Evolutionary conservation across 2,113 vertebrate species (phyloP), one percentile per base, ranked within the genome.

Genomic region (Boulengeromyrus knoepffleri): DNA sequence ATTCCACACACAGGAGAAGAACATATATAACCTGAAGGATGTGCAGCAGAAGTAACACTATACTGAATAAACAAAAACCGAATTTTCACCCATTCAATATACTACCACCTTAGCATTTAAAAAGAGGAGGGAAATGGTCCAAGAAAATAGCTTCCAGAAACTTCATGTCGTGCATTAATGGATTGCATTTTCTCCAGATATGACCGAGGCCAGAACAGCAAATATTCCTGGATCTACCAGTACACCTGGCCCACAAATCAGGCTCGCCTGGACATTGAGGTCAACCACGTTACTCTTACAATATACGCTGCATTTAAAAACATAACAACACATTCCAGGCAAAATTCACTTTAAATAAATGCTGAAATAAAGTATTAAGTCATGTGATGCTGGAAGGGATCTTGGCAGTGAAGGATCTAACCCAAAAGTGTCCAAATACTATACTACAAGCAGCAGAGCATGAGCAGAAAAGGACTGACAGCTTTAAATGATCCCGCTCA

Each of bases 351-450:
- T 77, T 13, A 77, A 77, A 77, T 77, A 36, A 36, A 39, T 39
- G 36, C 5, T 39, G 70, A 77, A 39, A 39, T 77, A 39, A 77
- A 19, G 31, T 77, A 17, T 45, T 7, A 47, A 85, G 45, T 85
- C 42, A 85, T 42, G 83, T 2, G 42, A 47, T 47, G 45, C 42
- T 85, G 31, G 46, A 47, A 42, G 83, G 45, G 8, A 46, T 85
- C 46, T 85, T 42, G 46, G 46, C 21, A 85, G 46, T 46, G 42
- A 85, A 85, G 46, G 31, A 47, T 42, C 95, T 50, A 90, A 97
- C 97, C 95, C 97, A 95, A 93, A 97, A 96, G 92, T 97, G 97
- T 31, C 70, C 70, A 77, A 77, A 77, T 15, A 77, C 36, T 24
- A 77, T 77, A 77, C 36, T 39, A 77, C 31, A 77, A 36, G 70